Evolutionary conservation across 2,888 invertebrate species (phyloP), one percentile per base, ranked within the genome.

Genomic region (Pandemis cinnamomeana): DNA sequence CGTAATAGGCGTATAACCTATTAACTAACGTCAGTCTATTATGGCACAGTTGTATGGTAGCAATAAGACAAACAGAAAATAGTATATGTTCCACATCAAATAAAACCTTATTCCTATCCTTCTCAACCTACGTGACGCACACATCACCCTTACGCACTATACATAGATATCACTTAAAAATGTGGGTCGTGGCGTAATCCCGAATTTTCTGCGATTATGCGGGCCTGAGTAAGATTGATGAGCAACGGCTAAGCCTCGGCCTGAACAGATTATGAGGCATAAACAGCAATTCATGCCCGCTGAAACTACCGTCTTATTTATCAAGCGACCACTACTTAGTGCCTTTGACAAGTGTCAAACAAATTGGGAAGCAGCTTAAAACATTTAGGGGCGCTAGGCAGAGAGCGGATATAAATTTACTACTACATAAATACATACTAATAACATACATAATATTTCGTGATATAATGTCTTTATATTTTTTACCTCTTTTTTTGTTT

Each of bases 211-310:
- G 87, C 91, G 91, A 91, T 92, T 90, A 92, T 91, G 84, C 89
- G 90, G 91, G 89, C 83, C 86, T 91, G 92, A 92, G 89, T 87
- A 91, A 93, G 93, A 93, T 92, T 91, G 93, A 93, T 92, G 91
- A 87, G 80, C 81, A 82, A 78, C 84, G 83, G 81, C 82, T 71
- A 71, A 71, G 87, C 87, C 84, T 85, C 82, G 76, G 80, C 76
- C 87, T 89, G 89, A 66, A 66, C 61, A 88, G 91, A 91, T 92
- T 92, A 91, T 88, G 86, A 87, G 83, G 83, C 83, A 87, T 88
- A 88, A 89, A 90, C 87, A 88, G 88, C 87, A 82, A 88, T 87
- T 87, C 87, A 85, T 87, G 83, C 81, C 83, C 84, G 82, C 83
- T 83, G 79, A 53, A 70, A 71, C 73, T 70, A 73, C 64, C 48